Evolutionary conservation across 2,797 vertebrate genomes (phyloP).

Genomic region (Bradypodion pumilum): DNA sequence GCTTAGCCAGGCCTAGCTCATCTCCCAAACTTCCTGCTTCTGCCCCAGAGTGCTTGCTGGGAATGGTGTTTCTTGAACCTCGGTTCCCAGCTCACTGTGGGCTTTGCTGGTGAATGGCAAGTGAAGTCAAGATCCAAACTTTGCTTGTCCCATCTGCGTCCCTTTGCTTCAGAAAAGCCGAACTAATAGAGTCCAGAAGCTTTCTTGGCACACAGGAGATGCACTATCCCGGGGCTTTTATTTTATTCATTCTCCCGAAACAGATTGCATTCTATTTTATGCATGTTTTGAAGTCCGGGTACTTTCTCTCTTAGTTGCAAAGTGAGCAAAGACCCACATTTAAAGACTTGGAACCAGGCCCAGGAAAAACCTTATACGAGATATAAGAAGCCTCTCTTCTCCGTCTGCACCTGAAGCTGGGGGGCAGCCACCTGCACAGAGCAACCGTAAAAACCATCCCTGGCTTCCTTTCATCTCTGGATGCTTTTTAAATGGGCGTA

Average conservation of each 20-base stretch:
- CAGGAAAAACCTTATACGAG: slow-evolving; percentile 6
- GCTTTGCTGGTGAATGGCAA: no score
- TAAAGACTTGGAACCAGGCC: slow-evolving; percentile 15
- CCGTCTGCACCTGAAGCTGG: slow-evolving; percentile 18
- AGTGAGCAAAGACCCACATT: neutral
- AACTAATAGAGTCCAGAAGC: no score
- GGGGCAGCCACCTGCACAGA: slow-evolving; percentile 32
- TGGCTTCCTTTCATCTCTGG: slow-evolving; percentile 16
- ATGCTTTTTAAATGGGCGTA: neutral
- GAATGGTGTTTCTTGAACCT: no score
- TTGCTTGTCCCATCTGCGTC: neutral
- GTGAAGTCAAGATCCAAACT: no score
- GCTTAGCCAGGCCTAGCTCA: no score
- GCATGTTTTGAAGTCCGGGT: neutral
- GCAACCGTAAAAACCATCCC: neutral
- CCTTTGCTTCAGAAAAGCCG: neutral
- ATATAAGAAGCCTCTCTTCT: neutral
- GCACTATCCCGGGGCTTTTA: neutral
- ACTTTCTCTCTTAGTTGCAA: neutral
- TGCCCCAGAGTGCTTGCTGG: no score
- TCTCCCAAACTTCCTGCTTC: no score
- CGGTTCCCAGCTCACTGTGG: no score
- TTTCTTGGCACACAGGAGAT: neutral
- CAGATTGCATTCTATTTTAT: neutral
- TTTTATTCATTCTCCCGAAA: neutral